Base-by-base conservation (phyloP, 1,140 invertebrate genomes). In the Sycophila sp. region DNA sequence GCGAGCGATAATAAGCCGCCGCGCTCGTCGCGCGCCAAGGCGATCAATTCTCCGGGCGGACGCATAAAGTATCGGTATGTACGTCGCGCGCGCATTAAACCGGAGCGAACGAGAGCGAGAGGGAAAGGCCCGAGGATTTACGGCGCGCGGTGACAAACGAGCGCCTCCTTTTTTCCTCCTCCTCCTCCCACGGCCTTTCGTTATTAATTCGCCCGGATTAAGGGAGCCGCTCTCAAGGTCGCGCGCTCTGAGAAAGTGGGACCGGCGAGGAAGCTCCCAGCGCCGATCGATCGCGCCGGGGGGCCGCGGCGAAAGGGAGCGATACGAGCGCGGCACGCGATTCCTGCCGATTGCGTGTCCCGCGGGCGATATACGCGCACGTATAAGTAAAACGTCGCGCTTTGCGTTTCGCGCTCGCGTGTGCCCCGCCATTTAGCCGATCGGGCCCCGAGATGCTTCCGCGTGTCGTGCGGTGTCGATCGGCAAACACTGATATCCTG, bases 131-230 rank as follows among this genome's bases (percentile, higher is more conserved):
- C 2, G 34, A 4, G 2, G 49, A 69, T 69, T 69, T 69, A 69
- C 40, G 67, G 36, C 40, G 26, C 40, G 45, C 45, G 24, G 42
- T 60, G 60, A 69, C 59, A 69, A 47, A 67, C 55, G 49, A n/a
- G n/a, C n/a, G 32, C 56, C 40, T 45, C 40, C 22, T 36, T 45
- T 47, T 8, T 49, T 68, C 17, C 32, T 40, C 30, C 28, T 68
- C 28, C 30, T 45, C 2, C 24, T 53, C 6, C 22, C 45, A 4
- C n/a, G 19, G 6, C 40, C 22, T 32, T 22, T 47, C 30, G 11
- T 38, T 53, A 53, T 69, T 60, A 51, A 69, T 69, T 69, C 26
- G 62, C 32, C 38, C 17, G 24, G 62, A 49, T 69, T 69, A 59
- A 68, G 32, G 8, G 60, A 15, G 22, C 30, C 5, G 53, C 56